Evolutionary conservation across 1,140 invertebrate species (phyloP), one percentile per base, ranked within the genome.

Genomic region (Apocrypta bakeri): DNA sequence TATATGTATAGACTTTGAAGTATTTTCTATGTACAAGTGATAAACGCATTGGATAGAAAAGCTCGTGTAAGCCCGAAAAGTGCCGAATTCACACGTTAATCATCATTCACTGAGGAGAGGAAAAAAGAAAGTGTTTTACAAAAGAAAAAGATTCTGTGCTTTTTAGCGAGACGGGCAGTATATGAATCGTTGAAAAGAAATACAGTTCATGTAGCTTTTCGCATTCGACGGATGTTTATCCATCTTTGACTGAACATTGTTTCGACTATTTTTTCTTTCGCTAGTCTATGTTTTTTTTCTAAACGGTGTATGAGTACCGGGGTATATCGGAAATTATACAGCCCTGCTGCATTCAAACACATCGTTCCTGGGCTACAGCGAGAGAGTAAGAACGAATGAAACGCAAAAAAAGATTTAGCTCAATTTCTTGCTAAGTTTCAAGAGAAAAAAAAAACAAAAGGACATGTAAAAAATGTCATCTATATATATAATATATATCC

Each of bases 401-500:
- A 75, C 40, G 64, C 21, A 74, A 24, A 12, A 8, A 24, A 64
- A 8, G 25, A 25, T 66, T 73, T 33, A 79, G 9, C 74, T 56
- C 42, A 64, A 42, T 80, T 73, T 68, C 56, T 80, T 80, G 33
- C 27, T 63, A 73, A 73, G 48, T 73, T 80, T 25, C 31, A 73
- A 76, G 73, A 82, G n/a, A 56, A 48, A 21, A 48, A n/a, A n/a
- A 74, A 74, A 25, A 31, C 40, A 74, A 74, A 61, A 61, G 27
- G 42, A 74, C 72, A 17, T 29, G 48, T 40, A 69, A 68, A 75
- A 75, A 69, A 25, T 68, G 79, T 76, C 63, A 76, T 82, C 33
- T 82, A 82, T 81, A 82, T 74, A 82, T 82, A 82, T 76, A 73
- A 82, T 76, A 82, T 76, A 69, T 76, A 76, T 76, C 69, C 40